Conservation (phyloP, 2,888 invertebrate species). For the Lasioglossum malachurum region DNA sequence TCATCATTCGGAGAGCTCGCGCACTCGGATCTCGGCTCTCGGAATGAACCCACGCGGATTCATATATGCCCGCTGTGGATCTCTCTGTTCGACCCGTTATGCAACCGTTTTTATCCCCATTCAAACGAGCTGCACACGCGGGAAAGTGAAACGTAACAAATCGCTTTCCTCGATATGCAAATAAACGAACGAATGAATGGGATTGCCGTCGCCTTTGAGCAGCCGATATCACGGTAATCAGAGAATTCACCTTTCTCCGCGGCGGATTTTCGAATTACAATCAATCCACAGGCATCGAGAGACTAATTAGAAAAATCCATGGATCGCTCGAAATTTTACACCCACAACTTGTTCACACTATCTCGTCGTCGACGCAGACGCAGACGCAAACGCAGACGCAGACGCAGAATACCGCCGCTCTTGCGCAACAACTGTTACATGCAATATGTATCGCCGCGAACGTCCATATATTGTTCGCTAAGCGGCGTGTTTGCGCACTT, state of each 20-base stretch:
- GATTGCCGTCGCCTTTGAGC: not conserved
- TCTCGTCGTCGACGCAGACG: too few relatives aligned
- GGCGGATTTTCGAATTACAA: not conserved
- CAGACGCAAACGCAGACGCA: too few relatives aligned
- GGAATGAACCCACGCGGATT: slow-evolving; percentile 65
- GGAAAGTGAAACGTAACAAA: slow-evolving; percentile 48
- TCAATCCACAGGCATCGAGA: too few relatives aligned
- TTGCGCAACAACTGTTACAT: slow-evolving; percentile 48
- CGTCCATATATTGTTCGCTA: not conserved
- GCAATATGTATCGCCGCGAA: not conserved
- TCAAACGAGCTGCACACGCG: slow-evolving; percentile 22
- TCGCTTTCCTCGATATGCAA: slow-evolving; percentile 20
- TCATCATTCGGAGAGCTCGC: slow-evolving; percentile 51
- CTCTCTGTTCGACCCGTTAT: slow-evolving; percentile 26
- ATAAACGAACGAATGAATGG: slow-evolving; percentile 13
- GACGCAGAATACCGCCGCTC: slow-evolving; percentile 37
- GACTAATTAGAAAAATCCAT: too few relatives aligned
- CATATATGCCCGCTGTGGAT: not conserved
- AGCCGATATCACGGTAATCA: slow-evolving; percentile 8
- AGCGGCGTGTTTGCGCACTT: not conserved
- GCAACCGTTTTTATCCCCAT: slow-evolving; percentile 52
- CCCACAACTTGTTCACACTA: too few relatives aligned
- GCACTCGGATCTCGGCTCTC: slow-evolving; percentile 28
- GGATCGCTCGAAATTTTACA: too few relatives aligned
- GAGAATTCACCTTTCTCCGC: not conserved